Percentiles rank a stretch among this genome's conserved stretches.
These are phyloP conservation scores for Sinonovacula constricta DNA, from an alignment of 1,140 invertebrate genomes.

Conservation along the genomic window DNA sequence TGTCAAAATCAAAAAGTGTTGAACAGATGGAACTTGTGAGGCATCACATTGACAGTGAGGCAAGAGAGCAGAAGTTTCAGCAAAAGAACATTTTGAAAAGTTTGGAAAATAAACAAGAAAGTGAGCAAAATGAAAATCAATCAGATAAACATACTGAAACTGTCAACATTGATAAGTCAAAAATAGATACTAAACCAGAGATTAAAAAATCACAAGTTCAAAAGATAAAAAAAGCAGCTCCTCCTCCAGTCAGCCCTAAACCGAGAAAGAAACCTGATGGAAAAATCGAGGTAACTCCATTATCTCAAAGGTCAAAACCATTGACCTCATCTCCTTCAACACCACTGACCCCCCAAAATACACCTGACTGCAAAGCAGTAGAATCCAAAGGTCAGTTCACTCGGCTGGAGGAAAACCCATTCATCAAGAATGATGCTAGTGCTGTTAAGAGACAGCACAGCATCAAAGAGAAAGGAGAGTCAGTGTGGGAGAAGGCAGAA, in stretches of 20 bases:
- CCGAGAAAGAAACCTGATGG: background rate
- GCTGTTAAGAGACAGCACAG: conserved; percentile 17
- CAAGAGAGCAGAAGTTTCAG: background rate
- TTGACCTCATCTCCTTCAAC: background rate
- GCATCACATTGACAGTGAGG: background rate
- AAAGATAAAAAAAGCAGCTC: background rate
- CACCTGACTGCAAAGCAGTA: conserved; percentile 12
- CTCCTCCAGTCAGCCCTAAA: background rate
- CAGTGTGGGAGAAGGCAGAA: conserved; percentile 50
- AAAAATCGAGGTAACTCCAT: background rate
- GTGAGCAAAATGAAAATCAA: too few species aligned
- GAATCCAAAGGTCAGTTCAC: conserved; percentile 52
- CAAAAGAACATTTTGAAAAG: too few species aligned
- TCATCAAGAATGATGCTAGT: conserved; percentile 46
- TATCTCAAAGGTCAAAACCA: background rate
- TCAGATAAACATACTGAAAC: too few species aligned
- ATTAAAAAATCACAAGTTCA: too few species aligned
- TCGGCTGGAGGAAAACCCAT: conserved; percentile 46
- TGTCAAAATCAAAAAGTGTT: conserved; percentile 37
- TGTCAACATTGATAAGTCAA: too few species aligned
- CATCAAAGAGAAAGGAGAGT: conserved; percentile 26
- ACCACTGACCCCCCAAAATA: background rate
- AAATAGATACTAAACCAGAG: too few species aligned
- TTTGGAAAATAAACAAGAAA: too few species aligned
- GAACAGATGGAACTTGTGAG: background rate